These are phyloP conservation scores for Callinectes sapidus DNA, from an alignment of 2,888 invertebrate genomes.

Conservation along the genomic window DNA sequence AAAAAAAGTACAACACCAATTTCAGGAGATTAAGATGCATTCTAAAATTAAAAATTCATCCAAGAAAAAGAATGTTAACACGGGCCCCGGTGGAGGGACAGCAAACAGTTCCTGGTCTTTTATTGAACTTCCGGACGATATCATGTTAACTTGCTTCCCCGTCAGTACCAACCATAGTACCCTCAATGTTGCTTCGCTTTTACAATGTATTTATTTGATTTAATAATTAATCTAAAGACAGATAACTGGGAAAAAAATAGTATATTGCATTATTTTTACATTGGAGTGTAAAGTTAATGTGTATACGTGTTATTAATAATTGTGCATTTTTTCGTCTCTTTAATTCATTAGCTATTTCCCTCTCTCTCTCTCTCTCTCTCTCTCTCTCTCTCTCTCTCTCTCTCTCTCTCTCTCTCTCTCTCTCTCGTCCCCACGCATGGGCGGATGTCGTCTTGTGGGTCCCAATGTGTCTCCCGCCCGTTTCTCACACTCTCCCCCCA, in stretches of 20 bases:
- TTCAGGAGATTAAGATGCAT: too few species aligned
- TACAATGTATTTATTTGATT: too few species aligned
- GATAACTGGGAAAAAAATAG: background rate
- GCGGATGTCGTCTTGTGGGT: slow-evolving; percentile 5
- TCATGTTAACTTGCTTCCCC: background rate
- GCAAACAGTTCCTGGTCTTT: too few species aligned
- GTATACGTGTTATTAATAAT: background rate
- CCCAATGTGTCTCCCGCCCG: background rate
- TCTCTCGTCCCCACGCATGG: slow-evolving; percentile 8
- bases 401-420: slow-evolving; percentile 18
- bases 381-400: slow-evolving; percentile 30
- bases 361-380: slow-evolving; percentile 22
- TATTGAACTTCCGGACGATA: too few species aligned
- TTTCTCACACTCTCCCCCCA: background rate
- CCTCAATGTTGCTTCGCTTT: background rate
- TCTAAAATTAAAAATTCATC: too few species aligned
- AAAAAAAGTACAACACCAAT: too few species aligned
- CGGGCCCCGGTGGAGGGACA: background rate
- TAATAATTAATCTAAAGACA: background rate
- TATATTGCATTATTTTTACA: background rate
- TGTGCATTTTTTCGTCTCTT: background rate
- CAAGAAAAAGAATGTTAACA: too few species aligned
- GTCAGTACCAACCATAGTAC: background rate
- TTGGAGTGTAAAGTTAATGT: background rate
- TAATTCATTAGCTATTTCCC: background rate